Evolutionary conservation across 2,797 vertebrate species (phyloP), one percentile per base, ranked within the genome.

Genomic region (Crax fasciolata): DNA sequence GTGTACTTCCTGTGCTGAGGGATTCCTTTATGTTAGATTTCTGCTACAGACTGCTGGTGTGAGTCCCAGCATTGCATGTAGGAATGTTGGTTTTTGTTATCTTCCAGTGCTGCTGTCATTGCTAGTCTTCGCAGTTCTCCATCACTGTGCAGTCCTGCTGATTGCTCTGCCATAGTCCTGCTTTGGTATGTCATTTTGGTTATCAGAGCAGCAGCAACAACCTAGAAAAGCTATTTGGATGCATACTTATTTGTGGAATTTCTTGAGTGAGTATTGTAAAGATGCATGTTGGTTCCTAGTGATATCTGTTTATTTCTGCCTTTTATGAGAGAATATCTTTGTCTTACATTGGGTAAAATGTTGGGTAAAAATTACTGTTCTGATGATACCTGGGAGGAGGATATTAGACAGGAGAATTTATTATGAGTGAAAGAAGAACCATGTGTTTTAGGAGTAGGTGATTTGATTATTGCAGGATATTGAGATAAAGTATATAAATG

Each of bases 21-120:
- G 3, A 1, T 41, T 27, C 14, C n/a, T 14, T 21, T 19, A 28
- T 19, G 24, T 71, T 74, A 7, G 24, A 15, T 59, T 85, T 87
- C 59, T 93, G 39, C 17, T 5, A 6, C 0, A 9, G 32, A 46
- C 13, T 1, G 1, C 9, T 58, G 49, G 17, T 7, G 1, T 62
- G 49, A 84, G 38, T 15, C 49, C 35, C 13, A 15, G 35, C 30
- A 28, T 0, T 0, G 54, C 35, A 49, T 43, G 4, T 19, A 58
- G 17, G 20, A 43, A 30, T 23, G 32, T 11, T 62, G 49, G 49
- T 32, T 3, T 80, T 58, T 68, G 14, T 51, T 13, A 35, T 55
- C 23, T 11, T 75, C 24, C 10, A 58, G 23, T 68, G 38, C 55
- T 82, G 39, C 44, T 57, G 55, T 41, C 13, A 8, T 9, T 90